Percentiles rank a stretch among this genome's conserved stretches.
Evolutionary conservation across 2,113 vertebrate genomes (phyloP).

Genomic region (Dasyprocta punctata): DNA sequence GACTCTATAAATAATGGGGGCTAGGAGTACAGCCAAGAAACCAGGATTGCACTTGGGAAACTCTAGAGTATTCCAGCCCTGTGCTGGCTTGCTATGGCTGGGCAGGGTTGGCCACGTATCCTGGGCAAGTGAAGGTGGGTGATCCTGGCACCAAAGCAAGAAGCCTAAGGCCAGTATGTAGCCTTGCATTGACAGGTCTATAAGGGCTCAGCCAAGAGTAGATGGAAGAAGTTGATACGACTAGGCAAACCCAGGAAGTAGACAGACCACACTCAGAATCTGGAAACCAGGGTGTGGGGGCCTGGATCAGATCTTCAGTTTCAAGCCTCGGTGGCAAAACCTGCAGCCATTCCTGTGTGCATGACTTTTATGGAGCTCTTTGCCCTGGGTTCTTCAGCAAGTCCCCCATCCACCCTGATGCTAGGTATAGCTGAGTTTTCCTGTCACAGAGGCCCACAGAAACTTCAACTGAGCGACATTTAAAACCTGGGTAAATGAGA

Average conservation of each 20-base stretch:
- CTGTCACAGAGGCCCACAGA: neutral
- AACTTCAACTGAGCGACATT: no score
- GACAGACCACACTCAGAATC: neutral
- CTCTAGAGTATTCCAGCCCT: neutral
- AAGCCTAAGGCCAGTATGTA: neutral
- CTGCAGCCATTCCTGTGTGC: no score
- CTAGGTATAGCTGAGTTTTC: neutral
- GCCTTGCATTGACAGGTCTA: neutral
- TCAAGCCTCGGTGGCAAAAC: no score
- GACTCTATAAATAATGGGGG: neutral
- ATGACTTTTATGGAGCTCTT: no score
- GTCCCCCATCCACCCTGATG: neutral
- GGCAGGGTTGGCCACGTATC: no score
- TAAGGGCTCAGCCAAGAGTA: neutral
- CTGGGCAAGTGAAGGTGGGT: neutral
- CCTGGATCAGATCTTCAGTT: neutral
- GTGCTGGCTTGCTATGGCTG: accelerated
- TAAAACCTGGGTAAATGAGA: neutral
- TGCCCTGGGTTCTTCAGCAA: neutral
- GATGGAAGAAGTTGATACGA: accelerated
- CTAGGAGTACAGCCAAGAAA: accelerated
- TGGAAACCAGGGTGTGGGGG: neutral
- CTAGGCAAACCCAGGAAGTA: neutral
- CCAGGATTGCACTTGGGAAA: neutral
- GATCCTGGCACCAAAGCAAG: neutral